phyloP scores from a whole-genome alignment of 2,888 invertebrate genomes.

The Diachrysia chrysitis region DNA sequence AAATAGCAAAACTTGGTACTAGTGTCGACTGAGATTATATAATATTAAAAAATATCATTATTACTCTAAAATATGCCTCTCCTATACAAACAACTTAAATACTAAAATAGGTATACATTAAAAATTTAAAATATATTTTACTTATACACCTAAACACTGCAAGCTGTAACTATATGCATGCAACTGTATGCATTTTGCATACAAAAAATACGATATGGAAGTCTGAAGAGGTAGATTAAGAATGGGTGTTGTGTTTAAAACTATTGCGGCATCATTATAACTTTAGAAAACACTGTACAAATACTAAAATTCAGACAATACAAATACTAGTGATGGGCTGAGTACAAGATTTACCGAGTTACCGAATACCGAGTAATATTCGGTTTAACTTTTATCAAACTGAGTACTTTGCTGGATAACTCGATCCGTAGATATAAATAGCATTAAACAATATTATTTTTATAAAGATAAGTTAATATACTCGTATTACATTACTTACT shows the following conservation, averaged over 20 bases:
- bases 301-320: slow-evolving; percentile 25
- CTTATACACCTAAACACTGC: slow-evolving; percentile 43
- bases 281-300: slow-evolving; percentile 34
- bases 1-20: slow-evolving; percentile 85
- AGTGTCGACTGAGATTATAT: slow-evolving; percentile 70
- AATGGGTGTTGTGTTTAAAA: slow-evolving; percentile 23
- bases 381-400: too few species aligned
- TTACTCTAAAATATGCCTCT: slow-evolving; percentile 51
- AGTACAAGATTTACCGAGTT: too few species aligned
- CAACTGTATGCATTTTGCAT: slow-evolving; percentile 27
- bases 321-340: too few species aligned
- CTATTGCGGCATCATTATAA: slow-evolving; percentile 16
- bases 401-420: too few species aligned
- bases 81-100: slow-evolving; percentile 51
- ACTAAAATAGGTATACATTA: slow-evolving; percentile 44
- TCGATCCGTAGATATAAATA: too few species aligned
- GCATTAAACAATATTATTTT: too few species aligned
- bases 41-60: slow-evolving; percentile 55
- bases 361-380: too few species aligned
- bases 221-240: slow-evolving; percentile 61
- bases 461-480: too few species aligned
- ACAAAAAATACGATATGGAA: slow-evolving; percentile 57
- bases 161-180: slow-evolving; percentile 24
- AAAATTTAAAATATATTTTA: slow-evolving; percentile 26
- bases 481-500: too few species aligned